Base-by-base conservation (phyloP, 2,797 vertebrate genomes). In the Pitangus sulphuratus region DNA sequence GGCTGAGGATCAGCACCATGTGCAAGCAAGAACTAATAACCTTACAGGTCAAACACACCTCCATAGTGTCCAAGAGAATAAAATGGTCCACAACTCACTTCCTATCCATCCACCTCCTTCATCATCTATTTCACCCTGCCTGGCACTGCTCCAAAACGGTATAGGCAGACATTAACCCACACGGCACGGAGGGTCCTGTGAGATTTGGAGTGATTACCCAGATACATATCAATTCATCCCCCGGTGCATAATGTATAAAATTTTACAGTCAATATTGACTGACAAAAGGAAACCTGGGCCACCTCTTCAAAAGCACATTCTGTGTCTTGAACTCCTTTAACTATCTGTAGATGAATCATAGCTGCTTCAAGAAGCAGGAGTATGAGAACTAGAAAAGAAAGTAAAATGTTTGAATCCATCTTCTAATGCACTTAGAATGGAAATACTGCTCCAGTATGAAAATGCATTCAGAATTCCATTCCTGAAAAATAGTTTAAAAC, bases 211-310 rank as follows among this genome's bases (percentile, higher is more conserved):
- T 14, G 14, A 71, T 45, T 64, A 58, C 2, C 12, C 42, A 84
- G 0, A 0, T 7, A n/a, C 3, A 6, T 16, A 58, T 64, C 19
- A 44, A 25, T 39, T 31, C 24, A 33, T 37, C 4, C 15, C 7
- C 18, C 15, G 2, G 18, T 44, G 21, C 26, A 28, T 35, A 87
- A 71, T 6, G 39, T 22, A 79, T 5, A 57, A 53, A 53, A 62
- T 61, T 51, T 75, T 58, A 65, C 26, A 58, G 48, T 44, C 50
- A 11, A 1, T 58, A 66, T 7, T 11, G 20, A 28, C 13, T 28
- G 42, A 83, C 11, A 51, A 53, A 88, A 83, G 22, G n/a, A 62
- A 93, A 44, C 31, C 31, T 31, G 8, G 7, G 47, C 17, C 15
- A 72, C 15, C 14, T 64, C 40, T 60, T 64, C 57, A 71, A 87